Evolutionary conservation across 2,888 invertebrate genomes (phyloP).

Genomic region (Tenthredo distinguenda): DNA sequence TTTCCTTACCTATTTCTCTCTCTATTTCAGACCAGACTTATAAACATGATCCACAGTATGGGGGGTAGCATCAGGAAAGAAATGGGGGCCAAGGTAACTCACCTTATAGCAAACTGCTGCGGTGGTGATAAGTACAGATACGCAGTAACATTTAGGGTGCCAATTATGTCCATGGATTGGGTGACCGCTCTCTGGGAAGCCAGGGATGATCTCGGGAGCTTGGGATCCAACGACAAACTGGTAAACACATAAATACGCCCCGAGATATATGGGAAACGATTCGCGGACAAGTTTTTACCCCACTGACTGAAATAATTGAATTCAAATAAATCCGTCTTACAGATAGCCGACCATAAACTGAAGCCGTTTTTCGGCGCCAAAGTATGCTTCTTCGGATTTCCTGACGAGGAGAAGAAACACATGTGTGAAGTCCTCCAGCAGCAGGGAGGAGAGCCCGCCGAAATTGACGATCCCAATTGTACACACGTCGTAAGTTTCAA

Average conservation of each 20-base stretch:
- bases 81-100: conserved; percentile 93
- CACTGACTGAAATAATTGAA: not conserved
- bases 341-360: conserved; percentile 82
- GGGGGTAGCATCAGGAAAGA: conserved; percentile 97
- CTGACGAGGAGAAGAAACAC: conserved; percentile 93
- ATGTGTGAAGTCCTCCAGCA: conserved; percentile 94
- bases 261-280: not conserved
- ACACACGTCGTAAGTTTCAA: conserved; percentile 92
- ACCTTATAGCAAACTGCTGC: conserved; percentile 94
- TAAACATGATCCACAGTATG: conserved; percentile 96
- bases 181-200: conserved; percentile 92
- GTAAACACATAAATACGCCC: conserved; percentile 77
- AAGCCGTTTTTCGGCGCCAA: conserved; percentile 93
- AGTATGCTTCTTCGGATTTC: conserved; percentile 94
- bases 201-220: conserved; percentile 85
- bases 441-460: conserved; percentile 88
- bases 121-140: conserved; percentile 97
- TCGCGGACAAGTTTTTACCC: not conserved
- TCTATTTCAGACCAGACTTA: conserved; percentile 87
- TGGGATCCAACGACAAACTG: conserved; percentile 86
- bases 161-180: conserved; percentile 94
- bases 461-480: conserved; percentile 89
- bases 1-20: conserved; percentile 32
- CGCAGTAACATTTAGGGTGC: conserved; percentile 93
- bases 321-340: conserved; percentile 7